Evolutionary conservation across 2,113 vertebrate genomes (phyloP).

Genomic region (Azemiops feae): DNA sequence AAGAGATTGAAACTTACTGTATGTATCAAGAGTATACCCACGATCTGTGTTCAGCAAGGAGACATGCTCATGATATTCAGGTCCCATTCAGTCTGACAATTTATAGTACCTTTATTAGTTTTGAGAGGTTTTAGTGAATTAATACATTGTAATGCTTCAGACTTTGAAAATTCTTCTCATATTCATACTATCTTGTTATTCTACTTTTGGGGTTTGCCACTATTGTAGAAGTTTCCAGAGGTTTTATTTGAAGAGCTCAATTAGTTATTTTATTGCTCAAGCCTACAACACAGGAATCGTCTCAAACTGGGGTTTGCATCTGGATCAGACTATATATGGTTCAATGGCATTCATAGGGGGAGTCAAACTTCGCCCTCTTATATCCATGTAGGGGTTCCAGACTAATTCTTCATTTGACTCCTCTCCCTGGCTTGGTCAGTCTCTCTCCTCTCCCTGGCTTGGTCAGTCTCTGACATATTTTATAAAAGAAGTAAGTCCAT

Average conservation of each 20-base stretch:
- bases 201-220: neutral
- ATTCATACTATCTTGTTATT: neutral
- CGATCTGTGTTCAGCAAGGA: neutral
- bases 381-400: neutral
- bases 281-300: neutral
- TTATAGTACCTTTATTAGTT: neutral
- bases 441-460: neutral
- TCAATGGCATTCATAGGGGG: neutral
- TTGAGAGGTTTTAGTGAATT: neutral
- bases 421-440: neutral
- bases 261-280: neutral
- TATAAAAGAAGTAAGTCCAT: neutral
- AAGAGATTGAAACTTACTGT: neutral
- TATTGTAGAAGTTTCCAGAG: neutral
- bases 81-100: neutral
- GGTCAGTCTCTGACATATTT: neutral
- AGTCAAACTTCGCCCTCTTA: too few species aligned
- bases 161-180: neutral
- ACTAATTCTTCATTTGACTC: neutral
- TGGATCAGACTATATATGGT: neutral
- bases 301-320: neutral
- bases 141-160: neutral
- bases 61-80: neutral
- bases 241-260: neutral
- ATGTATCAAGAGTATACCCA: neutral